These are phyloP conservation scores for Sebastes variabilis DNA, from an alignment of 2,797 vertebrate genomes.

Conservation along the genomic window DNA sequence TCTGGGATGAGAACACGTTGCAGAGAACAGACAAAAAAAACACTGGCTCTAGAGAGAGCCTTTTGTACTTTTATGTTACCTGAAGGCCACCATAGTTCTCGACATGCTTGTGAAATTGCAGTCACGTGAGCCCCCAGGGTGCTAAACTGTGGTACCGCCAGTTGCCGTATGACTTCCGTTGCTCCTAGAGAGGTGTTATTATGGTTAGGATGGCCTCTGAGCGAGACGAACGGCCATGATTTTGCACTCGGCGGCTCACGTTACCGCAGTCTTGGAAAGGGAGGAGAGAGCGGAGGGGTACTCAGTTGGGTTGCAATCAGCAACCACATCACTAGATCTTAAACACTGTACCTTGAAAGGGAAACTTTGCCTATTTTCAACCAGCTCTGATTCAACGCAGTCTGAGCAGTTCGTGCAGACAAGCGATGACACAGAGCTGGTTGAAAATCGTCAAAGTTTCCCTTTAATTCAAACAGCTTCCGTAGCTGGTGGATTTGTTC, in stretches of 20 bases:
- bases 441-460: no score
- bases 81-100: not conserved
- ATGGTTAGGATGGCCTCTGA: not conserved
- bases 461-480: no score
- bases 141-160: not conserved
- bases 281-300: not conserved
- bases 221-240: no score
- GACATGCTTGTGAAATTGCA: not conserved
- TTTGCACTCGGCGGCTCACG: no score
- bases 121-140: accelerated
- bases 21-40: not conserved
- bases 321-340: not conserved
- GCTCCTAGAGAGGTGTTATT: not conserved
- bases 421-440: no score
- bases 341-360: not conserved
- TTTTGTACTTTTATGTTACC: not conserved
- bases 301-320: not conserved
- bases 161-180: not conserved
- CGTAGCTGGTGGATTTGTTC: not conserved
- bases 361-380: not conserved
- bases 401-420: no score
- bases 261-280: no score
- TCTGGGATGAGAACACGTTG: accelerated
- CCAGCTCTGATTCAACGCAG: not conserved
- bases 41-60: not conserved